Evolutionary conservation across 2,797 vertebrate genomes (phyloP).

Genomic region (Sciurus vulgaris): DNA sequence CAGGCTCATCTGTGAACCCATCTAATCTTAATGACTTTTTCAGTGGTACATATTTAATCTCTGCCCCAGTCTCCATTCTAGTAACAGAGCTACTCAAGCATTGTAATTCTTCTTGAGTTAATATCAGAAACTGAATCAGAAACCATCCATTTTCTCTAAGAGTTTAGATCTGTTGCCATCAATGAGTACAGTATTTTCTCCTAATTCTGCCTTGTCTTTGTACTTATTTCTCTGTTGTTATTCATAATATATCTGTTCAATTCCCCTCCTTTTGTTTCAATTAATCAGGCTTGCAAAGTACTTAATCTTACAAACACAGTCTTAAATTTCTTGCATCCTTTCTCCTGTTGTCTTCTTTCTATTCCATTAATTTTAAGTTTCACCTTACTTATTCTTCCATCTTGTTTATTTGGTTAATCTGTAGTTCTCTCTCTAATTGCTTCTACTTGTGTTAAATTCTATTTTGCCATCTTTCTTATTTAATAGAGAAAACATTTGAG

Average conservation of each 20-base stretch:
- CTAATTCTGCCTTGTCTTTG: not conserved
- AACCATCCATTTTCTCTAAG: constrained; percentile 14
- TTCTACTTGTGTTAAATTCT: not conserved
- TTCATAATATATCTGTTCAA: not conserved
- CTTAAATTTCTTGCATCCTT: not conserved
- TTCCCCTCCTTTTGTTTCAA: not conserved
- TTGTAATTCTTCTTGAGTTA: constrained; percentile 52
- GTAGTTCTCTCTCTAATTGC: not conserved
- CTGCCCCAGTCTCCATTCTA: not conserved
- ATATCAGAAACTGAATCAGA: not conserved
- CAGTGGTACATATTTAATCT: not conserved
- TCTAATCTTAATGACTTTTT: not conserved
- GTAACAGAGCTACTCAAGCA: not conserved
- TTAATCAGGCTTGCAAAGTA: not conserved
- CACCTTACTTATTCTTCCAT: not conserved
- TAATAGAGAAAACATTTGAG: not conserved
- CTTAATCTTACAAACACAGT: not conserved
- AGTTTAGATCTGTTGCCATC: not conserved
- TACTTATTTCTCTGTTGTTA: not conserved
- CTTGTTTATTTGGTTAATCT: not conserved
- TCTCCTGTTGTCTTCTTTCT: not conserved
- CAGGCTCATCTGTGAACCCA: not conserved
- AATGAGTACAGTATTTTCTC: not conserved
- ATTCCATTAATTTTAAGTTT: not conserved
- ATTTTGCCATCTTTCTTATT: not conserved